Percentiles rank a stretch among this genome's conserved stretches.
Evolutionary conservation across 2,113 vertebrate species (phyloP).

Genomic region (Hiodon alosoides): DNA sequence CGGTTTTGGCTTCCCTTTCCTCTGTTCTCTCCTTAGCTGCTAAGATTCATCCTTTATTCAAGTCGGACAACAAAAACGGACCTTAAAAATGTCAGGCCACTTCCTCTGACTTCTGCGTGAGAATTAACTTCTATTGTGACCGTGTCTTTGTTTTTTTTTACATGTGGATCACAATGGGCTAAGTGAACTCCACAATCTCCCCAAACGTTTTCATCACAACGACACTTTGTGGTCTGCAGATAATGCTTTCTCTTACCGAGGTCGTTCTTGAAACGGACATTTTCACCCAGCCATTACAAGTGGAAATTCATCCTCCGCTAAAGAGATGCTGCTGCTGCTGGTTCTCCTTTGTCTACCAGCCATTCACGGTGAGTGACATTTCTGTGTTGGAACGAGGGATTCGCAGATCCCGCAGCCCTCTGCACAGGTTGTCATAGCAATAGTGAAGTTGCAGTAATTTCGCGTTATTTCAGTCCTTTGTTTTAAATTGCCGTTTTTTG

Average conservation of each 20-base stretch:
- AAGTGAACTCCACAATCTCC: no score
- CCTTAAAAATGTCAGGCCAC: neutral
- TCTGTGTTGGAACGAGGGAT: constrained; percentile 4
- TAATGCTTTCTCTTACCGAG: neutral
- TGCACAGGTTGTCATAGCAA: constrained; percentile 42
- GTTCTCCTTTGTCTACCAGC: neutral
- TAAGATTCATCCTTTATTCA: constrained; percentile 31
- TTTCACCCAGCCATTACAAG: constrained; percentile 15
- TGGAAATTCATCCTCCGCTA: neutral
- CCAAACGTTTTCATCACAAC: constrained; percentile 1
- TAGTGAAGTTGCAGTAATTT: constrained; percentile 31
- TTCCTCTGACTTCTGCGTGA: constrained; percentile 1
- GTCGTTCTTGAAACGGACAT: neutral
- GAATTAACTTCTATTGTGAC: neutral
- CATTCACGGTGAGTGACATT: constrained; percentile 17
- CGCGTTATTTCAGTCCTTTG: constrained; percentile 31
- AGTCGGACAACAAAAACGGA: neutral
- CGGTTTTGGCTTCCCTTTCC: constrained; percentile 17
- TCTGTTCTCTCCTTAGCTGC: constrained; percentile 15
- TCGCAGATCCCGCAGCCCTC: constrained; percentile 33
- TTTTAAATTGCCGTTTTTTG: constrained; percentile 41
- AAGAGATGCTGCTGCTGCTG: neutral
- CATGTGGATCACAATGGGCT: no score
- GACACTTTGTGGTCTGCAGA: neutral
- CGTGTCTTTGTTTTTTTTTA: neutral